Evolutionary conservation across 2,888 invertebrate genomes (phyloP), one percentile per base, ranked within the genome.

Genomic region (Cryptocephalus moraei): DNA sequence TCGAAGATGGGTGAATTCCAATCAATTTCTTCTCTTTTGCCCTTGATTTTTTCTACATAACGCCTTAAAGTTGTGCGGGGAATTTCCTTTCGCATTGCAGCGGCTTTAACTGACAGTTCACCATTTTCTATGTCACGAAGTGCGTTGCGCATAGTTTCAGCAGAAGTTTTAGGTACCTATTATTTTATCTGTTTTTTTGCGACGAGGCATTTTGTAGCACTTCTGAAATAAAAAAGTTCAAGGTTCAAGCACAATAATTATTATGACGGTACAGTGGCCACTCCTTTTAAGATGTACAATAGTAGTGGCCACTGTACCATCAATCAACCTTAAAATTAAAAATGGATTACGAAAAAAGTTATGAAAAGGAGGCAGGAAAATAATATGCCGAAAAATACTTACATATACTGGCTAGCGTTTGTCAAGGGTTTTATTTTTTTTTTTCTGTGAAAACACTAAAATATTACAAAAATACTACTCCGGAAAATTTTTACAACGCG

Each of bases 241-340:
- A 46, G 11, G 33, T 6, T 10, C 33, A 46, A 41, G 31, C 40
- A 41, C 13, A 33, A 13, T 12, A 46, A 33, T 34, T 33, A 31
- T 39, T 31, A 14, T 13, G 11, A 40, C 11, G 46, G 46, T 34
- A 33, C 33, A 33, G 41, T 41, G 41, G 46, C 41, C 34, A 33
- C n/a, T 10, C 22, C 39, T 36, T n/a, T n/a, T n/a, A n/a, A n/a
- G n/a, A n/a, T n/a, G n/a, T n/a, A 45, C 14, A 45, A 39, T 9
- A 45, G 45, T 33, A 33, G 46, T 46, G 46, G 41, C 46, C 46
- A 46, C 46, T 40, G 33, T 41, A 22, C 33, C 41, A 32, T 12
- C 40, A 41, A 12, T 32, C 9, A 32, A 14, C 41, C 41, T 46
- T 39, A 39, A 11, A 39, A 39, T 39, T 39, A 39, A 11, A 39